Conservation (phyloP, 2,888 invertebrate species). For the Microctonus aethiopoides region DNA sequence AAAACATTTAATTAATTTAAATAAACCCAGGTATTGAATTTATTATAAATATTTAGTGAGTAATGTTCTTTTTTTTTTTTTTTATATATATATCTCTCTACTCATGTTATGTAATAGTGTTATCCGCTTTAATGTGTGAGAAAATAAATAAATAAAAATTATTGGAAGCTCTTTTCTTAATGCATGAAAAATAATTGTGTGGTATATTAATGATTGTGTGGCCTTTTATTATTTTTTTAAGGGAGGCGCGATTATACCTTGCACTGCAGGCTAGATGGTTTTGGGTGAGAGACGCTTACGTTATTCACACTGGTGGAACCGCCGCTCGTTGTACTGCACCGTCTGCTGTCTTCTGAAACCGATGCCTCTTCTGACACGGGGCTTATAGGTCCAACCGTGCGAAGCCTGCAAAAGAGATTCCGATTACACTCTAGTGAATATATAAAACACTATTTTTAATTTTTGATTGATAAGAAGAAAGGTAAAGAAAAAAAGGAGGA, state of each 20-base stretch:
- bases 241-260: conserved; percentile 50
- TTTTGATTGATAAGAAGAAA: conserved; percentile 1
- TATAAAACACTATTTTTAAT: not conserved
- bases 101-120: not conserved
- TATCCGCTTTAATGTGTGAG: not conserved
- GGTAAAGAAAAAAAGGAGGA: not conserved
- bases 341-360: conserved; percentile 54
- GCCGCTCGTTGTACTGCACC: conserved; percentile 54
- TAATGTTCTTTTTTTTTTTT: not conserved
- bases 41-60: not conserved
- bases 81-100: not conserved
- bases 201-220: conserved; percentile 23
- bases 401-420: conserved; percentile 51
- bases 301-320: conserved; percentile 58
- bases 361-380: conserved; percentile 54
- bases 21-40: not conserved
- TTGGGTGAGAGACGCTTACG: conserved; percentile 56
- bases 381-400: conserved; percentile 56
- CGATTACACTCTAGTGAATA: conserved; percentile 14
- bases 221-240: conserved; percentile 33
- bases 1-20: conserved; percentile 1
- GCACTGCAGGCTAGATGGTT: conserved; percentile 53
- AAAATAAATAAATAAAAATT: conserved; percentile 18
- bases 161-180: conserved; percentile 14
- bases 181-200: conserved; percentile 11